Conservation (phyloP, 2,888 invertebrate genomes). For the Xestia xanthographa region DNA sequence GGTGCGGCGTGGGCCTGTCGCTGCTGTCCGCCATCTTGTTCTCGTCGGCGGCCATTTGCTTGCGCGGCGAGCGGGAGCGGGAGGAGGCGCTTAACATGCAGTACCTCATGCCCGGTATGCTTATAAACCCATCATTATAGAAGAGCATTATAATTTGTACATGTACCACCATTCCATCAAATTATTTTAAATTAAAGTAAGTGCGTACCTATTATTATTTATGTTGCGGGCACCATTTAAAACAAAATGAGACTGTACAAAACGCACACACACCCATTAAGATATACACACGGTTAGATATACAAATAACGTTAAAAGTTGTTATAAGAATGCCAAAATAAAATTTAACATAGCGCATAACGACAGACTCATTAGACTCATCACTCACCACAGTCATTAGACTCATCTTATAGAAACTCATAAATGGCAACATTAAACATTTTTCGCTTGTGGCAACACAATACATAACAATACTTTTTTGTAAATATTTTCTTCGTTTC, state of each 20-base stretch:
- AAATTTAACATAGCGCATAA: no score
- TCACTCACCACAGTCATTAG: neutral
- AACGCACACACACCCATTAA: neutral
- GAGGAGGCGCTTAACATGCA: conserved; percentile 99
- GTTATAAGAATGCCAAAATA: neutral
- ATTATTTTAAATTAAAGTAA: neutral
- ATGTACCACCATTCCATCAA: neutral
- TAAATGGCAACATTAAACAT: conserved; percentile 42
- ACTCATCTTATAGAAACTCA: conserved; percentile 5
- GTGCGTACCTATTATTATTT: neutral
- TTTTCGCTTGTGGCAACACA: conserved; percentile 60
- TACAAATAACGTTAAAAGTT: neutral
- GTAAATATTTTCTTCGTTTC: conserved; percentile 70
- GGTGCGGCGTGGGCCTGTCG: conserved; percentile 98
- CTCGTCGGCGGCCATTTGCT: conserved; percentile 98
- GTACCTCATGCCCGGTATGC: conserved; percentile 98
- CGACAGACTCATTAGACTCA: no score
- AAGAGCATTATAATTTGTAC: conserved; percentile 8
- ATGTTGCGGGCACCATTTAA: neutral
- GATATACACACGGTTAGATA: neutral
- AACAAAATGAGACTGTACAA: neutral
- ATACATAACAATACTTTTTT: conserved; percentile 69
- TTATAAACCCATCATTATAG: conserved; percentile 63
- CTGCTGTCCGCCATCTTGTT: conserved; percentile 97
- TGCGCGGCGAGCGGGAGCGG: conserved; percentile 97